Conservation (phyloP, 2,113 vertebrate genomes). For the Ahaetulla prasina region DNA sequence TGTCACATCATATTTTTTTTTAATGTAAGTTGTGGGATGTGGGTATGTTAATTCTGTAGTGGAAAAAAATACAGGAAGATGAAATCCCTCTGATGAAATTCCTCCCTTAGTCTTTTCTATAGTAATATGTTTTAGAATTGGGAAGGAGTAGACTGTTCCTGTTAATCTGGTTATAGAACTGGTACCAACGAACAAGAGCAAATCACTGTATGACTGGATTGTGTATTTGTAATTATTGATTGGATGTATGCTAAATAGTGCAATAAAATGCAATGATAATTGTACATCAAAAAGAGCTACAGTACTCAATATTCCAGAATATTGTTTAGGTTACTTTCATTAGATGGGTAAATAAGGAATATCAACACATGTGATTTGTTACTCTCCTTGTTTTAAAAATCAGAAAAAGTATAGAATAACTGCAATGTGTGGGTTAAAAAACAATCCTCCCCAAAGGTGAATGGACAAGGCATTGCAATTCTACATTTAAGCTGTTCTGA, state of each 20-base stretch:
- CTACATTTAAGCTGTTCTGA: not conserved
- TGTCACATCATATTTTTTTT: not conserved
- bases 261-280: not conserved
- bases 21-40: not conserved
- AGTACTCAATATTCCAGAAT: not conserved
- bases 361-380: not conserved
- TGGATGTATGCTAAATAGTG: not conserved
- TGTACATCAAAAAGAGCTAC: not conserved
- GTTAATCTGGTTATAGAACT: not conserved
- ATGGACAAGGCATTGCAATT: not conserved
- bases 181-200: not conserved
- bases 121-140: not conserved
- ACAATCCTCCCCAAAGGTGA: not conserved
- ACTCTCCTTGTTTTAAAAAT: not conserved
- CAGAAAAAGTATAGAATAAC: not conserved
- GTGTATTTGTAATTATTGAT: not conserved
- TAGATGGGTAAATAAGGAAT: not conserved
- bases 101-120: not conserved
- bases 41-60: not conserved
- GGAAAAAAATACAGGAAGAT: not conserved
- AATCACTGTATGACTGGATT: not conserved
- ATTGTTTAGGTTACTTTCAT: not conserved
- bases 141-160: not conserved
- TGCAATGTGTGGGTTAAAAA: not conserved
- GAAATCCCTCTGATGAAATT: too few species aligned